Base-by-base conservation (phyloP, 2,888 invertebrate species). In the Phorcus lineatus region DNA sequence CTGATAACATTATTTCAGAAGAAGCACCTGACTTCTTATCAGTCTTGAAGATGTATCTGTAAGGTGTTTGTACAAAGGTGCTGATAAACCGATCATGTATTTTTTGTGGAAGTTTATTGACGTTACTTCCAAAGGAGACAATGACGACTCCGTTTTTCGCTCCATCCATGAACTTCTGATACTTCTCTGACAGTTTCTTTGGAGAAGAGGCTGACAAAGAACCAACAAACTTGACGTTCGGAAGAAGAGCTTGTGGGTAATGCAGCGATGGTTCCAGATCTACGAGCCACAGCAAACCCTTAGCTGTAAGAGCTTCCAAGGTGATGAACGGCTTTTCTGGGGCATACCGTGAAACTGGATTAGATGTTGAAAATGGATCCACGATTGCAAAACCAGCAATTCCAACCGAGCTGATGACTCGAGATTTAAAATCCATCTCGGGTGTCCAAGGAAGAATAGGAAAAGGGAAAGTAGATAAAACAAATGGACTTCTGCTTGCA, bases 41-140 rank as follows among this genome's bases (percentile, higher is more conserved):
- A n/a, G 53, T 28, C n/a, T 79, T 74, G 19, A 82, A 81, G 13
- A 85, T 77, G 19, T 82, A 82, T 22, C 78, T 80, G 31, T 82
- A 31, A 6, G 82, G 79, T 36, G 83, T 75, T 55, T 81, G 70
- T 17, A 52, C 22, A 76, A 88, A 87, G 2, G 82, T 84, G 19
- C 57, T 55, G 4, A 84, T 52, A 16, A 89, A 55, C 52, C 70
- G 82, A 36, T 75, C 40, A 0, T 24, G 36, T 22, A 83, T 66
- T 16, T 77, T 19, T 2, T 24, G 4, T 11, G 88, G 88, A 0
- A 85, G 3, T 13, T 78, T 16, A 0, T 62, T 31, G 0, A 81
- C 79, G 19, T 82, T 16, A 28, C 84, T 82, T 13, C 88, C 89
- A 77, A 89, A 88, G 2, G 87, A 83, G n/a, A 86, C 84, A 2